Base-by-base conservation (phyloP, 1,140 invertebrate genomes). In the Elysia chlorotica region DNA sequence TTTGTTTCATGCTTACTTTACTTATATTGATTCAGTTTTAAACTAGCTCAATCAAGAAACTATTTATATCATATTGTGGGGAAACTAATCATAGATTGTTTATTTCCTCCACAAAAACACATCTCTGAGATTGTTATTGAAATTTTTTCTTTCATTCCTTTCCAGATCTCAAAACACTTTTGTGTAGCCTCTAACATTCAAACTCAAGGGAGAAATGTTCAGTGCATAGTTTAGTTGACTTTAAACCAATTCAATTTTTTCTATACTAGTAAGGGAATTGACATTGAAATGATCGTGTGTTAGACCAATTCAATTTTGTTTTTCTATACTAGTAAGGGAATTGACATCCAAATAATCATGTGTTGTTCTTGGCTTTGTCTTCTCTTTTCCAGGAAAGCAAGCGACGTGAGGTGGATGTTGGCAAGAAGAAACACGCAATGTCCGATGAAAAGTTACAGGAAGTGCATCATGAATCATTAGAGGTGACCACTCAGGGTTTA, bases 141-240 rank as follows among this genome's bases (percentile, higher is more conserved):
- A n/a, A n/a, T 38, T 33, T 48, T 37, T 68, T 65, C 6, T 70
- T 74, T 21, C 74, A n/a, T 59, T n/a, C n/a, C n/a, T n/a, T n/a
- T n/a, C n/a, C n/a, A 85, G 84, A 81, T 84, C 30, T 83, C 82
- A n/a, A 72, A 73, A 23, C 83, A 82, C 73, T 75, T 85, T n/a
- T n/a, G n/a, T n/a, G n/a, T n/a, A n/a, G n/a, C n/a, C n/a, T n/a
- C n/a, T n/a, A n/a, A n/a, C 28, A 59, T 63, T 14, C 30, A 63
- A 63, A 30, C 33, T 63, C 30, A 31, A 63, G 23, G 23, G n/a
- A 63, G 30, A 63, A 28, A 6, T 63, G 28, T 23, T 21, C 10
- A 30, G 33, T 2, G 3, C 23, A 63, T 63, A 63, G 28, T 23
- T 63, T 33, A 63, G 21, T 28, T 59, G n/a, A 14, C 10, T 10